phyloP scores from a whole-genome alignment of 2,113 vertebrate species.

The Vulpes ferrilata region DNA sequence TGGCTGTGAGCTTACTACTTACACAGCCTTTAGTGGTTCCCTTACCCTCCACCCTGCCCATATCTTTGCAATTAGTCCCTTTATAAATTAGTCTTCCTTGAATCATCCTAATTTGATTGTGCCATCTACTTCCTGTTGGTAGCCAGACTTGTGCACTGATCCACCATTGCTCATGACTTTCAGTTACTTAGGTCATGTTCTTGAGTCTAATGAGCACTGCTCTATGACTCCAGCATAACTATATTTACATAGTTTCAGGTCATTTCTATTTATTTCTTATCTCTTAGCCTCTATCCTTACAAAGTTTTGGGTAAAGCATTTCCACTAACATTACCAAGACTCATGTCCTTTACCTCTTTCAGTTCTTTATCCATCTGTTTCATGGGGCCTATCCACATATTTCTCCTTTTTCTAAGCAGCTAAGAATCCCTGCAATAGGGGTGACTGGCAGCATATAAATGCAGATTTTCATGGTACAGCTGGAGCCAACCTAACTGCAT shows the following conservation, averaged over 20 bases:
- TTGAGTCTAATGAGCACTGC: not conserved
- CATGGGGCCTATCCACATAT: not conserved
- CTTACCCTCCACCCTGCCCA: not conserved
- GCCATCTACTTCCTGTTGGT: not conserved
- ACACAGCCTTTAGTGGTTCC: not conserved
- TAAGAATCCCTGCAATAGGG: not conserved
- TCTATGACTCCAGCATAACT: not conserved
- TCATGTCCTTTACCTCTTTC: not conserved
- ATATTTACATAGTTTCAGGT: not conserved
- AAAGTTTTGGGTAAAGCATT: not conserved
- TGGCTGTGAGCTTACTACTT: not conserved
- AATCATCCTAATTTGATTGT: not conserved
- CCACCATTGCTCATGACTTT: not conserved
- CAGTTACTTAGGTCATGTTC: not conserved
- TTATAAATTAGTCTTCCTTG: not conserved
- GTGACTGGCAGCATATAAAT: not conserved
- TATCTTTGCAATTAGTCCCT: not conserved
- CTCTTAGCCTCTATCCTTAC: not conserved
- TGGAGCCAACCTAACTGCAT: not conserved
- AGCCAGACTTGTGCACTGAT: not conserved
- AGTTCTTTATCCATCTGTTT: not conserved
- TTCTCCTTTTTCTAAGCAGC: not conserved
- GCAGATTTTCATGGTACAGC: not conserved
- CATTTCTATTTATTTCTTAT: not conserved
- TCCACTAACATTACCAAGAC: not conserved